Evolutionary conservation across 1,140 invertebrate genomes (phyloP).

Genomic region (Chrysomallon squamiferum): DNA sequence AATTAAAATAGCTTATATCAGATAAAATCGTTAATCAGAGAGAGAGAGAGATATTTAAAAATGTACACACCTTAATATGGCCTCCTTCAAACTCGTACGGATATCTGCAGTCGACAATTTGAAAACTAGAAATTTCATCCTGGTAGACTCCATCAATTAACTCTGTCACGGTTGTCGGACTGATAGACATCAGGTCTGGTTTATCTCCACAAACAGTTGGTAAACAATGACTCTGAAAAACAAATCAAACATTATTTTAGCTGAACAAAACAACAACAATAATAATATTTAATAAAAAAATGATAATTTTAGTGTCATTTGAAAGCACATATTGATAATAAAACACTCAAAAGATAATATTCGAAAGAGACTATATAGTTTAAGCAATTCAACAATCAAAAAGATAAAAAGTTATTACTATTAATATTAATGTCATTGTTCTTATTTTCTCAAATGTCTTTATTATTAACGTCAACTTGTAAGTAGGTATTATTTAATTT

Average conservation of each 20-base stretch:
- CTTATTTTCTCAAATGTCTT: neutral
- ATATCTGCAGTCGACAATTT: constrained; percentile 75
- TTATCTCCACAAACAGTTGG: constrained; percentile 81
- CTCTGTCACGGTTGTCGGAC: constrained; percentile 72
- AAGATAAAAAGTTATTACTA: too few species aligned
- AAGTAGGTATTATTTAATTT: neutral
- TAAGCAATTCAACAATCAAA: too few species aligned
- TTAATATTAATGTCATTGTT: neutral
- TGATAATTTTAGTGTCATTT: too few species aligned
- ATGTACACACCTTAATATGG: constrained; percentile 74
- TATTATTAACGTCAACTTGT: neutral
- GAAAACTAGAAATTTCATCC: constrained; percentile 48
- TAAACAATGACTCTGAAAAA: constrained; percentile 75
- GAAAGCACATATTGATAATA: too few species aligned
- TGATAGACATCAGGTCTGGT: constrained; percentile 85
- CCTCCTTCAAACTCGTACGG: constrained; percentile 97
- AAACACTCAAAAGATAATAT: too few species aligned
- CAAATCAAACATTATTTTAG: neutral
- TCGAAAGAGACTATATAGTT: too few species aligned
- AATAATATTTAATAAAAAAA: too few species aligned
- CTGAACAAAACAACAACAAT: too few species aligned
- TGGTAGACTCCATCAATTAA: constrained; percentile 46
- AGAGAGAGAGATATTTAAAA: too few species aligned
- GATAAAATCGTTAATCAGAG: too few species aligned
- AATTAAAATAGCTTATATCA: too few species aligned